phyloP scores from a whole-genome alignment of 1,140 invertebrate species.

The Delia radicum region DNA sequence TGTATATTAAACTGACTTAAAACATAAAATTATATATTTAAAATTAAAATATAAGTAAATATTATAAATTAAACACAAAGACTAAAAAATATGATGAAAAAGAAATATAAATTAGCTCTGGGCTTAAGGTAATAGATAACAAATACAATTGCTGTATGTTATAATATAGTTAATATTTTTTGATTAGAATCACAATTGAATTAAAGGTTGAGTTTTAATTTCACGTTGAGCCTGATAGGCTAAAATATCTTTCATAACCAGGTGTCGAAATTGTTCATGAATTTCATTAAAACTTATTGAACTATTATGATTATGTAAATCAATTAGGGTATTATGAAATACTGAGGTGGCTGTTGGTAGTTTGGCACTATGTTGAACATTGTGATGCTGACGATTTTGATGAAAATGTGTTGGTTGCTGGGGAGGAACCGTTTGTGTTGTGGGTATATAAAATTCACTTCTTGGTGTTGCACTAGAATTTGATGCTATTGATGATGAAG shows the following conservation, averaged over 20 bases:
- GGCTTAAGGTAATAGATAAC: neutral
- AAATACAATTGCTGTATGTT: neutral
- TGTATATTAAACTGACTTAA: neutral
- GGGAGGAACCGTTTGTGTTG: slow-evolving; percentile 16
- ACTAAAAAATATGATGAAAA: neutral
- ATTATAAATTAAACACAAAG: neutral
- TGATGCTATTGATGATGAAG: neutral
- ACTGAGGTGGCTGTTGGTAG: neutral
- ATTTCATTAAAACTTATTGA: slow-evolving; percentile 31
- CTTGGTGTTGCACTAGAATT: neutral
- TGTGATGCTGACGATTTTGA: neutral
- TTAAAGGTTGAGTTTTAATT: slow-evolving; percentile 36
- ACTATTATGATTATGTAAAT: slow-evolving; percentile 17
- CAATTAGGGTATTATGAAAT: neutral
- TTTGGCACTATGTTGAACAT: neutral
- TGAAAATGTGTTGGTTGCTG: neutral
- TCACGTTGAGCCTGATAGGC: slow-evolving; percentile 34
- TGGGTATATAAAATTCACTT: slow-evolving; percentile 17
- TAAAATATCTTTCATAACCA: slow-evolving; percentile 41
- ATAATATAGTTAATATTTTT: neutral
- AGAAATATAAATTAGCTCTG: neutral
- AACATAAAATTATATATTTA: neutral
- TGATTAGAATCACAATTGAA: slow-evolving; percentile 39
- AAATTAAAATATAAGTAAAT: neutral
- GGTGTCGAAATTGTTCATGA: slow-evolving; percentile 40